These are phyloP conservation scores for Epistrophe grossulariae DNA, from an alignment of 2,888 invertebrate genomes.

Conservation along the genomic window DNA sequence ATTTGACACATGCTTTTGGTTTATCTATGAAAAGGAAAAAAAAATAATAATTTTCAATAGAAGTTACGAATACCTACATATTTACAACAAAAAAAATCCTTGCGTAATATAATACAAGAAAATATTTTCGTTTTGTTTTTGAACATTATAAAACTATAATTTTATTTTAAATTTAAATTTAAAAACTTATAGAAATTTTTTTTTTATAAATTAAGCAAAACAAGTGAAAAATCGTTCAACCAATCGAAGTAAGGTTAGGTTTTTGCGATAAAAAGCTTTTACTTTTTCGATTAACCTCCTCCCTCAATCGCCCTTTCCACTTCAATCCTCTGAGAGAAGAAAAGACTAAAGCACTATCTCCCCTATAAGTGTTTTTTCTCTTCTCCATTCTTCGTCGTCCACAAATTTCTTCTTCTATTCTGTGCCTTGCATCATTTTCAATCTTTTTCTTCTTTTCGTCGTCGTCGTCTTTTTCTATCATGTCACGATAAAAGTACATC, in stretches of 20 bases:
- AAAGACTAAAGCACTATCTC: constrained; percentile 50
- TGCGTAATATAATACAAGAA: not conserved
- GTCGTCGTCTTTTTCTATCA: constrained; percentile 39
- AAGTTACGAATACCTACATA: not conserved
- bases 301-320: not conserved
- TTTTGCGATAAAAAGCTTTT: constrained; percentile 56
- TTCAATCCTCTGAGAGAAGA: not conserved
- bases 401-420: not conserved
- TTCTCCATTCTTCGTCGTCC: not conserved
- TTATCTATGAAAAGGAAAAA: not conserved
- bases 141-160: not conserved
- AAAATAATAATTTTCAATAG: not conserved
- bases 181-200: not conserved
- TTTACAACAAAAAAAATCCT: not conserved
- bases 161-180: not conserved
- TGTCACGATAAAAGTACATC: constrained; percentile 49
- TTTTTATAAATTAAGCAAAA: constrained; percentile 46
- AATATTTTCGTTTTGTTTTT: not conserved
- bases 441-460: constrained; percentile 38
- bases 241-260: constrained; percentile 60
- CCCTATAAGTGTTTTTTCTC: constrained; percentile 34
- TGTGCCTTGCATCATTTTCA: constrained; percentile 33
- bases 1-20: constrained; percentile 19
- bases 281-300: constrained; percentile 23
- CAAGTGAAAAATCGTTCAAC: constrained; percentile 63